phyloP scores from a whole-genome alignment of 1,140 invertebrate species.

The Dendrolimus kikuchii region DNA sequence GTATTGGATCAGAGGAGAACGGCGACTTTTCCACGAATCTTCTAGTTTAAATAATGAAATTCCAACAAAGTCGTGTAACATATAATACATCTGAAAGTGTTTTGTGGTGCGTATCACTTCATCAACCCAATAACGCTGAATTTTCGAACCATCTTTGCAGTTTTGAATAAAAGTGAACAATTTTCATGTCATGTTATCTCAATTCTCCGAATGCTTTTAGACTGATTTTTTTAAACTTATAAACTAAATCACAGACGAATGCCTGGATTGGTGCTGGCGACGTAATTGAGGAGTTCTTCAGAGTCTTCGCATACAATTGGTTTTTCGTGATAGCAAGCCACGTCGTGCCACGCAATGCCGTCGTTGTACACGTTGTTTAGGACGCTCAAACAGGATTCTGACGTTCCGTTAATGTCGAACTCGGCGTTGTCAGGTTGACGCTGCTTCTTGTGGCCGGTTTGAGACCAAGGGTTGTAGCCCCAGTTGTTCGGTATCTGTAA shows the following conservation, averaged over 20 bases:
- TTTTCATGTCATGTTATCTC: no score
- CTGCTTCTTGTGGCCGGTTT: slow-evolving; percentile 90
- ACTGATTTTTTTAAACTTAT: no score
- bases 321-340: slow-evolving; percentile 94
- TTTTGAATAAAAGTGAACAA: no score
- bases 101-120: no score
- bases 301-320: slow-evolving; percentile 92
- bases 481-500: slow-evolving; percentile 76
- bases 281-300: slow-evolving; percentile 88
- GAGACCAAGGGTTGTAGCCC: slow-evolving; percentile 89
- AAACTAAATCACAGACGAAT: slow-evolving; percentile 76
- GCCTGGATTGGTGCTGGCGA: slow-evolving; percentile 85
- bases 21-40: no score
- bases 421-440: slow-evolving; percentile 93
- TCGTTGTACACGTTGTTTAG: slow-evolving; percentile 94
- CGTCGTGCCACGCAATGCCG: slow-evolving; percentile 93
- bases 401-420: slow-evolving; percentile 91
- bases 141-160: no score
- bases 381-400: slow-evolving; percentile 88
- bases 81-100: no score
- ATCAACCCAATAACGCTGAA: no score
- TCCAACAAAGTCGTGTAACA: no score
- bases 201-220: no score
- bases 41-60: no score
- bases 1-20: no score